Evolutionary conservation across 2,113 vertebrate genomes (phyloP).

Genomic region (Ceyx melanurus): DNA sequence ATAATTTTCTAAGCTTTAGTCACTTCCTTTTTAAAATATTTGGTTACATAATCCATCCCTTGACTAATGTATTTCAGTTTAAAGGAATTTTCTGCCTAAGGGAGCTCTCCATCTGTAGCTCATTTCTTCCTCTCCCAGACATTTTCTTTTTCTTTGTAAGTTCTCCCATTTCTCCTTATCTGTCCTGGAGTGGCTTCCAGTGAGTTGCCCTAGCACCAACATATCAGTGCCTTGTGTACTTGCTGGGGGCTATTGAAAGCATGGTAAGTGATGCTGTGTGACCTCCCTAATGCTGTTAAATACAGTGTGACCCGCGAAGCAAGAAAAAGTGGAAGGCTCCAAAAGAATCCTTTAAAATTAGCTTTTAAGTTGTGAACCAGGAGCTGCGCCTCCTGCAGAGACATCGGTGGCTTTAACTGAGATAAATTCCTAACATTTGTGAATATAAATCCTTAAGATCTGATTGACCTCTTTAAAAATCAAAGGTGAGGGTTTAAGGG

Average conservation of each 20-base stretch:
- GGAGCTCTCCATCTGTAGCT: not conserved
- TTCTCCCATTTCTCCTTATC: not conserved
- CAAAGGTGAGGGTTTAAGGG: constrained; percentile 56
- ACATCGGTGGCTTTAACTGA: constrained; percentile 7
- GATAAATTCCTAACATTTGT: constrained; percentile 49
- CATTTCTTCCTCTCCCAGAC: not conserved
- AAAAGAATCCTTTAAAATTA: not conserved
- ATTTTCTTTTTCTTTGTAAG: not conserved
- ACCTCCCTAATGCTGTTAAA: not conserved
- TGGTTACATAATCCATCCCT: not conserved
- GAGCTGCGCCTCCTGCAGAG: not conserved
- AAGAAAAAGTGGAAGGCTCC: not conserved
- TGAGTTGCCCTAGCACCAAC: not conserved
- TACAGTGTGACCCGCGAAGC: not conserved
- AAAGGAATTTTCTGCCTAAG: not conserved
- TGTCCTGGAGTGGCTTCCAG: not conserved
- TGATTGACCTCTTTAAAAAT: constrained; percentile 61
- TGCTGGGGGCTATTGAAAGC: not conserved
- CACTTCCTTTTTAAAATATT: not conserved
- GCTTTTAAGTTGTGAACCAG: constrained; percentile 19
- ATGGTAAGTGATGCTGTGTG: not conserved
- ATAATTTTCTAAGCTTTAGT: not conserved
- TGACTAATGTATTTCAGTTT: not conserved
- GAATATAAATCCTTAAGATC: constrained; percentile 54
- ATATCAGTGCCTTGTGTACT: not conserved